phyloP scores from a whole-genome alignment of 2,797 vertebrate genomes.

The Oryzias sinensis region DNA sequence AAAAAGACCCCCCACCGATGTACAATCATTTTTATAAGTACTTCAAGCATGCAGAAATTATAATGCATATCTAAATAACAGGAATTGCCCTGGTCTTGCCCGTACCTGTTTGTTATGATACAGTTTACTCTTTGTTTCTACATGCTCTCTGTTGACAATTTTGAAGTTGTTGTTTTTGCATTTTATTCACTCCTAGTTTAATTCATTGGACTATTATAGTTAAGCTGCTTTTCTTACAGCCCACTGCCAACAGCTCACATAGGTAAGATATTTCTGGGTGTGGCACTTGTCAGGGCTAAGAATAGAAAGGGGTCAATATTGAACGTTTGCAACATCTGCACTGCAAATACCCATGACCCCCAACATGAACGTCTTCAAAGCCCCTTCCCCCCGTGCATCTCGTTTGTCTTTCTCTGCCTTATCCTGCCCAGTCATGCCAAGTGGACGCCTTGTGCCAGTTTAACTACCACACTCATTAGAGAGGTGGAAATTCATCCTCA shows the following conservation, averaged over 20 bases:
- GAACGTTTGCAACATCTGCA: slow-evolving; percentile 21
- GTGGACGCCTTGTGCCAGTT: slow-evolving; percentile 47
- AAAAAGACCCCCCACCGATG: slow-evolving; percentile 29
- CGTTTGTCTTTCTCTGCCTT: slow-evolving; percentile 20
- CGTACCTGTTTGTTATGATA: slow-evolving; percentile 14
- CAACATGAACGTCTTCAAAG: slow-evolving; percentile 15
- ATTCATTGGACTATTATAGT: slow-evolving; percentile 31
- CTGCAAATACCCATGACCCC: slow-evolving; percentile 25
- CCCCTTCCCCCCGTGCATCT: slow-evolving; percentile 1
- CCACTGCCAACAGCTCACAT: slow-evolving; percentile 36
- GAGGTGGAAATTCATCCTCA: slow-evolving; percentile 63
- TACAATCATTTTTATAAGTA: slow-evolving; percentile 6
- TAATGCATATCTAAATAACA: not conserved
- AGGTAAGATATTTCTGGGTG: slow-evolving; percentile 43
- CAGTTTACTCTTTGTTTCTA: slow-evolving; percentile 28
- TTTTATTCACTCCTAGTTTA: slow-evolving; percentile 7
- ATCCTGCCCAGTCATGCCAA: slow-evolving; percentile 74
- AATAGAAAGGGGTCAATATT: slow-evolving; percentile 58
- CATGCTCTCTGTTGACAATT: slow-evolving; percentile 14
- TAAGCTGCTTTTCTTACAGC: slow-evolving; percentile 26
- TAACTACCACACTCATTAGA: slow-evolving; percentile 56
- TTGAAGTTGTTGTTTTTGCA: not conserved
- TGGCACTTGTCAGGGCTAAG: slow-evolving; percentile 46
- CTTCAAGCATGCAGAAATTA: slow-evolving; percentile 10
- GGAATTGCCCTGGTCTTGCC: slow-evolving; percentile 10